Evolutionary conservation across 2,888 invertebrate genomes (phyloP), one percentile per base, ranked within the genome.

Genomic region (Oligia latruncula): DNA sequence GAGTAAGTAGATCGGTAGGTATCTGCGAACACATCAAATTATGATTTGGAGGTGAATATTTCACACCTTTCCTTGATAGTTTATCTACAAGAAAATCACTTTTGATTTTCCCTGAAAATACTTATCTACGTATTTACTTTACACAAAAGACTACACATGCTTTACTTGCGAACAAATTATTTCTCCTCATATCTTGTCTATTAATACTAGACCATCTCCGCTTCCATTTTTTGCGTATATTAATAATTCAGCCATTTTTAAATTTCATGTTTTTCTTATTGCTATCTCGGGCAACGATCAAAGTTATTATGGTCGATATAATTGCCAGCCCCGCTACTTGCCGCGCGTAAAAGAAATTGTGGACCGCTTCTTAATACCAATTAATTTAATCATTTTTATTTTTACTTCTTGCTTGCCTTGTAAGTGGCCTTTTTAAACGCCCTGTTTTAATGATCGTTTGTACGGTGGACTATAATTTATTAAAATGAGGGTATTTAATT

Each of bases 311-410:
- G 87, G 86, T 78, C 85, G 80, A 87, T 86, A 86, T 92, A 92
- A 91, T 92, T 90, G 88, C 89, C 70, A 64, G 65, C 78, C 74
- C 85, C 84, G 87, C 82, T 85, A 90, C 81, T 81, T 87, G 83
- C 76, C 68, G 77, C 84, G 77, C 84, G 86, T 86, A 86, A 84
- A 91, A 91, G 89, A 91, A 91, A 90, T 89, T 83, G 82, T 82
- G 71, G 58, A 76, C 86, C 84, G 88, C 83, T 86, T 87, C 84
- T 74, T 82, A 78, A 81, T 85, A 85, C 84, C 90, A 90, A 91
- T 89, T 91, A 90, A 85, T 88, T 90, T 90, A 84, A 82, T 88
- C 82, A 90, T 86, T 90, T 88, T 87, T 86, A 83, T 86, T 82
- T 80, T 83, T 79, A 85, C 78, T 77, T 83, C 80, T 83, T 78